Evolutionary conservation across 2,888 invertebrate genomes (phyloP).

Genomic region (Spodoptera picta): DNA sequence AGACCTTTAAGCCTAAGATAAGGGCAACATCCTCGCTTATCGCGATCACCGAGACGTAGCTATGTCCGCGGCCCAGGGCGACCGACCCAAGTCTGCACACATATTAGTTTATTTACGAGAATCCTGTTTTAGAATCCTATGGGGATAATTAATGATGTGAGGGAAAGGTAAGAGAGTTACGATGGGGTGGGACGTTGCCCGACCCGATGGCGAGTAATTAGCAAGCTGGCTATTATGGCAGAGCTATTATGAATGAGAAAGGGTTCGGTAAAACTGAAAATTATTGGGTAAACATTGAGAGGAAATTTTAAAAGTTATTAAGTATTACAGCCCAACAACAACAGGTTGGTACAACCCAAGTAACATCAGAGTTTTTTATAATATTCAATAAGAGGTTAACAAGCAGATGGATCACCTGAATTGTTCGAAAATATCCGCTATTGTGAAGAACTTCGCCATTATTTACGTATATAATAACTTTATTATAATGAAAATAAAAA

Average conservation of each 20-base stretch:
- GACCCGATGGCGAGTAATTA: constrained; percentile 37
- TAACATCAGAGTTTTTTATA: too few relatives aligned
- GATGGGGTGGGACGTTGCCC: constrained; percentile 24
- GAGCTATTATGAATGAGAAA: constrained; percentile 8
- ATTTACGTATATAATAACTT: too few relatives aligned
- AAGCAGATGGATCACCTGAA: too few relatives aligned
- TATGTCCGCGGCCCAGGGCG: constrained; percentile 32
- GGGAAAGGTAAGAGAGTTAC: constrained; percentile 46
- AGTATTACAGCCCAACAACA: too few relatives aligned
- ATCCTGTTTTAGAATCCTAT: constrained; percentile 51
- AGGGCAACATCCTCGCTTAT: constrained; percentile 10
- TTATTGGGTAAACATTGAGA: too few relatives aligned
- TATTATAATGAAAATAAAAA: constrained; percentile 11
- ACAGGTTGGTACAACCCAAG: too few relatives aligned
- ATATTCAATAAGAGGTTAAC: too few relatives aligned
- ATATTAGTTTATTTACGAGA: constrained; percentile 65
- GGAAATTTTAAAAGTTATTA: too few relatives aligned
- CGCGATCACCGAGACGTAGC: constrained; percentile 30
- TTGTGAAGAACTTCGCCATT: too few relatives aligned
- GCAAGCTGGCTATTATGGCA: constrained; percentile 23
- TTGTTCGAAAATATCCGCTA: too few relatives aligned
- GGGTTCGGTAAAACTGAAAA: neutral
- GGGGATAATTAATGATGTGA: constrained; percentile 64
- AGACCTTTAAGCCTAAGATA: constrained; percentile 1
- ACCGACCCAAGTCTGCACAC: constrained; percentile 42